Evolutionary conservation across 1,140 invertebrate species (phyloP), one percentile per base, ranked within the genome.

Genomic region (Fopius arisanus): DNA sequence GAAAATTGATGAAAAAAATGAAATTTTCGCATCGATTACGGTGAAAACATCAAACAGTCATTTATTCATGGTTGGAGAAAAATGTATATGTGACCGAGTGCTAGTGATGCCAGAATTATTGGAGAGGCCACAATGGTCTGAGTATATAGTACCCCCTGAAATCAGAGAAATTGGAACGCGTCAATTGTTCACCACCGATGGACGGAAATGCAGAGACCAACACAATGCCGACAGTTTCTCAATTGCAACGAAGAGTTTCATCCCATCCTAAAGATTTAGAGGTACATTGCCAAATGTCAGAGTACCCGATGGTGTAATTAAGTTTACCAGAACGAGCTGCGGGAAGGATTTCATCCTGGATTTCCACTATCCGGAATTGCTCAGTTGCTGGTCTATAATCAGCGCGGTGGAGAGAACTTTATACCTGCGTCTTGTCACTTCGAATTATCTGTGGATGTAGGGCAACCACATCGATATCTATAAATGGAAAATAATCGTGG

Each of bases 231-330:
- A 59, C 54, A 59, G 54, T 59, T 59, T 23, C 54, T 26, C 54
- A 59, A 59, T 59, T 59, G 54, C 54, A 59, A 21, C 23, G 54
- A 59, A 59, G 54, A 59, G 54, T 26, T 59, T 59, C 54, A 59
- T 59, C 54, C 54, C 54, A 73, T 82, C 78, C 76, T 75, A 66
- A 75, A 80, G 81, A 81, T 82, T 81, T 82, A 82, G 78, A 75
- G 76, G 74, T 71, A 78, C 80, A 78, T 81, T 82, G 80, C 78
- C 81, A 82, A 82, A 81, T 81, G 80, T 81, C 80, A 79, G 80
- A 74, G 76, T 67, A 29, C 68, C 80, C 78, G 76, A 77, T 66
- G 80, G 67, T 78, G 79, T 82, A 82, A 82, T 82, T 82, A 82
- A 82, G 80, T 82, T 82, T 81, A 77, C 80, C 78, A 75, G 21